phyloP scores from a whole-genome alignment of 2,113 vertebrate genomes.

The Hydrolagus affinis region DNA sequence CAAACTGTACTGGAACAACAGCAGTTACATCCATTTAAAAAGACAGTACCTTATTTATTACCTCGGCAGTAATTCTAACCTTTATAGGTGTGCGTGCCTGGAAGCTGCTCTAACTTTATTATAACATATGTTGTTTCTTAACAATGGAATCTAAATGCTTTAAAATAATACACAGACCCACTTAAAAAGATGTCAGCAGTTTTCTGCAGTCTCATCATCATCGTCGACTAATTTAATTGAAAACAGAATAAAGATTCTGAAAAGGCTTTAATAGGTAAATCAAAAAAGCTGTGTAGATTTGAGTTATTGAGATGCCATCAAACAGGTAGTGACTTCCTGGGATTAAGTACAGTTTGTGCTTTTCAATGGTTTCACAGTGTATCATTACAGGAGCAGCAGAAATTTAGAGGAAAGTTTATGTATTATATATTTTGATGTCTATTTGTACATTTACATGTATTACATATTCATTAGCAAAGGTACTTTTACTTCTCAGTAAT shows the following conservation, averaged over 20 bases:
- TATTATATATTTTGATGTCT: not conserved
- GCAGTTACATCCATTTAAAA: constrained; percentile 2
- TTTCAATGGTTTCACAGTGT: not conserved
- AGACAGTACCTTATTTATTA: constrained; percentile 11
- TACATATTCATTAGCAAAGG: not conserved
- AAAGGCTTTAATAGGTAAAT: not conserved
- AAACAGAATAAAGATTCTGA: not conserved
- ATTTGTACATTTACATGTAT: not conserved
- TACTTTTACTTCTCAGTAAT: not conserved
- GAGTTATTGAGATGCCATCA: not conserved
- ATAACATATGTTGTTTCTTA: constrained; percentile 25
- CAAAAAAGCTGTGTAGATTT: not conserved
- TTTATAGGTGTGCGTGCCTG: not conserved
- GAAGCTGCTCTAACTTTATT: not conserved
- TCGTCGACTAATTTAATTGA: constrained; percentile 10
- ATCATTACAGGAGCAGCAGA: not conserved
- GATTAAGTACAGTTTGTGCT: not conserved
- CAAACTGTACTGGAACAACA: no score
- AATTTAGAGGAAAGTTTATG: not conserved
- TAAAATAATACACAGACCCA: not conserved
- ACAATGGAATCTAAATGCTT: not conserved
- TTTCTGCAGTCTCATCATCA: constrained; percentile 10
- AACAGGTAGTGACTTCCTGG: not conserved
- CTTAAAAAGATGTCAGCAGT: constrained; percentile 4
- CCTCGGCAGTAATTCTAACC: not conserved